Evolutionary conservation across 2,888 invertebrate genomes (phyloP).

Genomic region (Norana najaformis): DNA sequence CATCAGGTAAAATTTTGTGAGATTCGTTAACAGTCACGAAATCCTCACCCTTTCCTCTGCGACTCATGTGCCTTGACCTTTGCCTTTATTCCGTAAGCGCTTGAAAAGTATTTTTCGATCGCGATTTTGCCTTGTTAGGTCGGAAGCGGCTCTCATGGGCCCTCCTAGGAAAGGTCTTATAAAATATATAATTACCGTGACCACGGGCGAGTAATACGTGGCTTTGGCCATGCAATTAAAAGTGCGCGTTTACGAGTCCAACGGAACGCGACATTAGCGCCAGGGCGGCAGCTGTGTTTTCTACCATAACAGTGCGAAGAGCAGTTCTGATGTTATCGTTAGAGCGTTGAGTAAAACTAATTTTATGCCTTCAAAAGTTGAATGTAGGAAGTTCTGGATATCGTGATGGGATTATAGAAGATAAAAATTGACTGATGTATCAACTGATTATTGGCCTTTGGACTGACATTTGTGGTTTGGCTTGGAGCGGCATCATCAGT

Average conservation of each 20-base stretch:
- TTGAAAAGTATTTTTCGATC: too few species aligned
- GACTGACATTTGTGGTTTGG: neutral
- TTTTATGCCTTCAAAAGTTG: neutral
- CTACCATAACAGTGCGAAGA: neutral
- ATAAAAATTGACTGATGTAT: neutral
- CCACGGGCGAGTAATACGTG: too few species aligned
- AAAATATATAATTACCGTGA: too few species aligned
- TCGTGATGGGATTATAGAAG: neutral
- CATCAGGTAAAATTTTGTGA: too few species aligned
- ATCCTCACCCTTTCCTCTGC: too few species aligned
- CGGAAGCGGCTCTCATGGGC: too few species aligned
- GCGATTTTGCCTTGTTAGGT: too few species aligned
- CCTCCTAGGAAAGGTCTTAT: too few species aligned
- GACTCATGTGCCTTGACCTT: too few species aligned
- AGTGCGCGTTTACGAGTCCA: neutral
- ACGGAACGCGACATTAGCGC: slow-evolving; percentile 4
- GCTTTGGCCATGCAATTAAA: too few species aligned
- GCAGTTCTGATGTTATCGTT: neutral
- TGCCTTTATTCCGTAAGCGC: too few species aligned
- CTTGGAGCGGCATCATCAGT: neutral
- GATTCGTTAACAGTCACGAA: too few species aligned
- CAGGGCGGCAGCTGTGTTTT: neutral
- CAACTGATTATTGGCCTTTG: neutral
- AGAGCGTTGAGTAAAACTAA: neutral
- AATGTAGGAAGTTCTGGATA: neutral